Percentiles rank a stretch among this genome's conserved stretches.
Conservation (phyloP, 1,140 invertebrate species). For the Leucophenga varia region DNA sequence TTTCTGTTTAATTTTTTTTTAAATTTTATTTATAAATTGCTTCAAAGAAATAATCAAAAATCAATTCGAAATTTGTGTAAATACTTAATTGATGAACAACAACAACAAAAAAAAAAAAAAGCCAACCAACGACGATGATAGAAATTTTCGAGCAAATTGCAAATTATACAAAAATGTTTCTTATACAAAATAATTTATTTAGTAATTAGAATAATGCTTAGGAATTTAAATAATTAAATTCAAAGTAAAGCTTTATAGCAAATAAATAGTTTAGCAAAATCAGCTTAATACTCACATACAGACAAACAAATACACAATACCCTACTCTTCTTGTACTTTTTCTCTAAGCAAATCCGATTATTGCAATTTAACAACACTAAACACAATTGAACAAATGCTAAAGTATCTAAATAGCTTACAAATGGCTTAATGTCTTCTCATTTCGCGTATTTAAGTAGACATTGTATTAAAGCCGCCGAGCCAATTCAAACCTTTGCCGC, state of each 20-base stretch:
- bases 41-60: constrained; percentile 19
- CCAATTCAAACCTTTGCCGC: too few relatives aligned
- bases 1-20: constrained; percentile 5
- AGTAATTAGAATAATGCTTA: constrained; percentile 43
- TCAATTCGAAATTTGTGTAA: constrained; percentile 43
- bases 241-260: too few relatives aligned
- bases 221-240: too few relatives aligned
- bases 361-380: too few relatives aligned
- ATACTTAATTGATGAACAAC: constrained; percentile 22
- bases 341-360: neutral
- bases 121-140: constrained; percentile 36
- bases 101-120: neutral
- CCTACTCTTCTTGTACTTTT: neutral
- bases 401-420: constrained; percentile 8
- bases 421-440: constrained; percentile 15
- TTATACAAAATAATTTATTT: constrained; percentile 37
- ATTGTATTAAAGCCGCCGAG: too few relatives aligned
- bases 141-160: constrained; percentile 40
- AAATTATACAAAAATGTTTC: too few relatives aligned
- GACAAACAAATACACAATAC: neutral
- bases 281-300: neutral
- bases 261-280: neutral
- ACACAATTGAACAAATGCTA: too few relatives aligned
- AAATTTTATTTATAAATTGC: constrained; percentile 4
- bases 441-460: too few relatives aligned